Evolutionary conservation across 1,140 invertebrate genomes (phyloP), one percentile per base, ranked within the genome.

Genomic region (Brachionus paranguensis): DNA sequence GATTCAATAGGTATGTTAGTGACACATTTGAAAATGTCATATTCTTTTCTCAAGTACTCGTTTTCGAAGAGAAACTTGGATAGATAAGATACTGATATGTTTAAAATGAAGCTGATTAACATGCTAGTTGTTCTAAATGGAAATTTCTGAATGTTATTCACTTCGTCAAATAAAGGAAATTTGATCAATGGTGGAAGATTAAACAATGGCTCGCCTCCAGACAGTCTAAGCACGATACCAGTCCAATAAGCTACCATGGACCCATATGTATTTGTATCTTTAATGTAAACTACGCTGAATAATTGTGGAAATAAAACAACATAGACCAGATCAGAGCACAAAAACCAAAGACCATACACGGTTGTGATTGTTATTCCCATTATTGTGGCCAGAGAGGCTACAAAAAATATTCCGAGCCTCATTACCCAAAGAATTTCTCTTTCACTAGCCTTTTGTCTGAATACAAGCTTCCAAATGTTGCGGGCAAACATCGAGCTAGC

Each of bases 361-460:
- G 96, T 97, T 84, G 95, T 94, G 86, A 99, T 97, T 53, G 94
- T 95, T 72, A 99, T 92, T 1, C 96, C 97, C 95, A 99, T 98
- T 65, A 95, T 92, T 6, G 96, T 97, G 55, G 96, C 94, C 76
- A 98, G 89, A 45, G 94, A 91, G 5, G 96, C 96, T 65, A 98
- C 95, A n/a, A 96, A 92, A 83, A 97, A 91, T 86, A 99, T 98
- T 64, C 94, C 93, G 0, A 93, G 92, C 86, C 96, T 91, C 96
- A 99, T 98, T 87, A 98, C 96, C 94, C 95, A 96, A 86, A 99
- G 95, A 86, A 99, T 96, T 91, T 99, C 96, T 92, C 94, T 94
- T 89, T 97, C 95, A 65, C 94, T 96, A 37, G 95, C 95, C 93
- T 93, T 93, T 90, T 96, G 95, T 85, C 96, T 91, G 90, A 98